Conservation (phyloP, 2,113 vertebrate species). For the Sminthopsis crassicaudata region DNA sequence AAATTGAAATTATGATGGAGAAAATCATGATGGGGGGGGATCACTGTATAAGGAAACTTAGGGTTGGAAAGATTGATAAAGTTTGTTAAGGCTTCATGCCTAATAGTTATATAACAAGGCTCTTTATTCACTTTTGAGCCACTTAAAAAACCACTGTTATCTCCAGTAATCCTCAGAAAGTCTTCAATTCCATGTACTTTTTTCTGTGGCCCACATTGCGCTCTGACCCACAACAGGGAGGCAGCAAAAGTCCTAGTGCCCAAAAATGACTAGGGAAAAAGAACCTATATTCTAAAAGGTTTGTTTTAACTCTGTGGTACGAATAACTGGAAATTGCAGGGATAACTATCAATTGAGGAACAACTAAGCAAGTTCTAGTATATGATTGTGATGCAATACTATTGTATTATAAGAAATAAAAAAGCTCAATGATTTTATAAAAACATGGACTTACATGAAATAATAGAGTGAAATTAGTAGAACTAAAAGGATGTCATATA, state of each 20-base stretch:
- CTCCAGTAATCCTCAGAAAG: not conserved
- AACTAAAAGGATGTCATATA: not conserved
- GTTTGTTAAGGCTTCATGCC: not conserved
- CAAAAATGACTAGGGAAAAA: not conserved
- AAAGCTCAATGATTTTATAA: not conserved
- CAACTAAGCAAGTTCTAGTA: not conserved
- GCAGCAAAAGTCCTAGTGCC: not conserved
- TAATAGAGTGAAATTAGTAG: not conserved
- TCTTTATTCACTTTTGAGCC: not conserved
- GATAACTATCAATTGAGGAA: not conserved
- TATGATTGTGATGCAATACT: not conserved
- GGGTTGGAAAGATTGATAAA: not conserved
- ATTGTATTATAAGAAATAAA: not conserved
- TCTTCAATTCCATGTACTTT: not conserved
- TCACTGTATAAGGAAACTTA: not conserved
- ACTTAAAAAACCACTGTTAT: not conserved
- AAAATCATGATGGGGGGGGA: too few species aligned
- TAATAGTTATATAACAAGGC: not conserved
- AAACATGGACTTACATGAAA: not conserved
- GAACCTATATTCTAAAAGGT: not conserved
- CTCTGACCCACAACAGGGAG: not conserved
- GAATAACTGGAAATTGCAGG: not conserved
- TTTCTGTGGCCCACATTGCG: not conserved
- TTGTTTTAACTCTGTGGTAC: not conserved
- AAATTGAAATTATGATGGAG: too few species aligned